These are phyloP conservation scores for Tragelaphus eurycerus DNA, from an alignment of 2,797 vertebrate species.

Conservation along the genomic window DNA sequence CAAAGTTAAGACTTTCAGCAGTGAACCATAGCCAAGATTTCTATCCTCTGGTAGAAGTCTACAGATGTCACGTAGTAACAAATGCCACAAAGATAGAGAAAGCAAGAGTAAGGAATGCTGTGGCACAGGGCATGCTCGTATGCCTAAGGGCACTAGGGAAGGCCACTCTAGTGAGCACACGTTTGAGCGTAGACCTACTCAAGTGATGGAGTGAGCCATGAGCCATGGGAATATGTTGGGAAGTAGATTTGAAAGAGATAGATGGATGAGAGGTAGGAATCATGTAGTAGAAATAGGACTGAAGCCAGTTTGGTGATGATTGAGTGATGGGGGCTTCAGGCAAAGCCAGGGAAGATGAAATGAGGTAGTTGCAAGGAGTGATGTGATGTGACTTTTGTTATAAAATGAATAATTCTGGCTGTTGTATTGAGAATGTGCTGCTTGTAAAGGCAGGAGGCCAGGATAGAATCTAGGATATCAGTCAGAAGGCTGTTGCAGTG, in stretches of 20 bases:
- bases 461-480: background rate
- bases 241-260: background rate
- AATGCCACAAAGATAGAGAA: background rate
- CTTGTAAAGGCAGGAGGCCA: background rate
- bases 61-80: background rate
- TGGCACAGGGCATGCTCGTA: background rate
- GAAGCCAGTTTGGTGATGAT: background rate
- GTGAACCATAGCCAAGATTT: background rate
- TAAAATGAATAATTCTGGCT: background rate
- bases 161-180: background rate
- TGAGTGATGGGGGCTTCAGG: background rate
- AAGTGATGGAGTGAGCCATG: background rate
- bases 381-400: background rate
- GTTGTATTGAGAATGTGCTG: background rate
- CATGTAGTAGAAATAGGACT: background rate
- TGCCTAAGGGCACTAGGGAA: background rate
- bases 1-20: background rate
- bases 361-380: background rate
- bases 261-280: background rate
- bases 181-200: background rate
- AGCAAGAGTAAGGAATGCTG: background rate
- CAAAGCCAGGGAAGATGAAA: background rate
- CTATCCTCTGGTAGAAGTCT: background rate
- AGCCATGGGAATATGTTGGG: background rate
- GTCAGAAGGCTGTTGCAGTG: background rate